Percentiles rank a stretch among this genome's conserved stretches.
phyloP scores from a whole-genome alignment of 2,113 vertebrate genomes.

The Caretta caretta region DNA sequence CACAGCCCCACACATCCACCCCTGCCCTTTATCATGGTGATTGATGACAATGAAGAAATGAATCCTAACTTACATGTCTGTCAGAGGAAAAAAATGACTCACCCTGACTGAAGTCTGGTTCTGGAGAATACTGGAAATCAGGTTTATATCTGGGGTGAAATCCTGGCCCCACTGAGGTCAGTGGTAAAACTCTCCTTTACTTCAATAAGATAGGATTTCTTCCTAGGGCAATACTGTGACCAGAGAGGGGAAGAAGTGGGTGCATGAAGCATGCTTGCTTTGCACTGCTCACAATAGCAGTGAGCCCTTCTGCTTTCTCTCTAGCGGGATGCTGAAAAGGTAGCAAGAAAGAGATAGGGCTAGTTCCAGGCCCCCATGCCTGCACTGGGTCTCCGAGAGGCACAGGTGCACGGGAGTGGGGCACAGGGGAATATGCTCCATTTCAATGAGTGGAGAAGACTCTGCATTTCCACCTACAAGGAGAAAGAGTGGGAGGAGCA shows the following conservation, averaged over 20 bases:
- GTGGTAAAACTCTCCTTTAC: neutral
- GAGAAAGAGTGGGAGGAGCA: neutral
- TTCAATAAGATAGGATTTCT: neutral
- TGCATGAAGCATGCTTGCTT: conserved; percentile 23
- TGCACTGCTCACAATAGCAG: neutral
- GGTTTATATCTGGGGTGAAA: neutral
- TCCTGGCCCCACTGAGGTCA: neutral
- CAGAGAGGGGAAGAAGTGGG: neutral
- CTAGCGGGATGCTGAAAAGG: neutral
- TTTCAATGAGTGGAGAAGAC: neutral
- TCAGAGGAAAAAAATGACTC: neutral
- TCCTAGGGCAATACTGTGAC: conserved; percentile 24
- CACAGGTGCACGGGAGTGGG: neutral
- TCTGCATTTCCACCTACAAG: neutral
- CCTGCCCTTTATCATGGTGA: neutral
- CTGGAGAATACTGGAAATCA: neutral
- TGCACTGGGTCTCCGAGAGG: neutral
- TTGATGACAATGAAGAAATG: conserved; percentile 2
- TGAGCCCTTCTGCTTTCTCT: neutral
- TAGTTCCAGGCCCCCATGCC: neutral
- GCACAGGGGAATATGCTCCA: neutral
- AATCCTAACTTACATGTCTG: neutral
- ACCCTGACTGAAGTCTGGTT: neutral
- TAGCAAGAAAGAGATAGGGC: neutral
- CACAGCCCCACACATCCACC: neutral